A percentile compares a stretch with the other conserved stretches of the same genome.
These are phyloP conservation scores for Lagocephalus sceleratus DNA, from an alignment of 2,797 vertebrate species.

Conservation along the genomic window DNA sequence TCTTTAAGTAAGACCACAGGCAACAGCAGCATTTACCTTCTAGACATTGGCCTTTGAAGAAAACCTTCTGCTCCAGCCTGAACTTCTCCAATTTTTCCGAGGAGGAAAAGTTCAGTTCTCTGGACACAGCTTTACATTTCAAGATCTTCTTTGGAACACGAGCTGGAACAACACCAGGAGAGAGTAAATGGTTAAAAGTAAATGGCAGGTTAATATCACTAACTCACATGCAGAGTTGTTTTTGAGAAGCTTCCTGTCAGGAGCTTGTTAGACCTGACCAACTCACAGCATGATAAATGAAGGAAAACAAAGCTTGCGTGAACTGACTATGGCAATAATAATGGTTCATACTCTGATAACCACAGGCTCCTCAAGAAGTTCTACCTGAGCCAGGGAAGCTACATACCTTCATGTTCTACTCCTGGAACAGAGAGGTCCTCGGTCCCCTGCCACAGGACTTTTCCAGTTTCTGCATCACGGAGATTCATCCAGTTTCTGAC, in stretches of 20 bases:
- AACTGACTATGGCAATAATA: too few species aligned
- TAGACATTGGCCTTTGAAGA: constrained; percentile 99
- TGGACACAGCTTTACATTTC: constrained; percentile 97
- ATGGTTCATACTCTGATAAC: too few species aligned
- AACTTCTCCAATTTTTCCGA: constrained; percentile 98
- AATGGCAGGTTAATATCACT: too few species aligned
- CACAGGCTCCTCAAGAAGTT: too few species aligned
- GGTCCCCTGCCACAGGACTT: constrained; percentile 98
- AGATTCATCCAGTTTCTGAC: constrained; percentile 99
- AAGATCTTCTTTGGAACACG: constrained; percentile 99
- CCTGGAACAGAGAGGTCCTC: constrained; percentile 96
- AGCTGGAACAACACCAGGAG: constrained; percentile 68
- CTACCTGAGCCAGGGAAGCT: background rate
- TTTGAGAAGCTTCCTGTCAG: too few species aligned
- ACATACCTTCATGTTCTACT: constrained; percentile 97
- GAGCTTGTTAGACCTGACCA: too few species aligned
- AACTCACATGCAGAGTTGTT: too few species aligned
- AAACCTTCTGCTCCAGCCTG: constrained; percentile 97
- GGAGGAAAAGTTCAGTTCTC: constrained; percentile 98
- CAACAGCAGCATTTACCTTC: constrained; percentile 96
- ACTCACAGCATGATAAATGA: too few species aligned
- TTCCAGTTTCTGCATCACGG: constrained; percentile 95
- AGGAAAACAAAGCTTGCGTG: too few species aligned
- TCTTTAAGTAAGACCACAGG: too few species aligned
- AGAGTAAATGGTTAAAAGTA: background rate